Conservation (phyloP, 2,888 invertebrate species). For the Ophraella communa region DNA sequence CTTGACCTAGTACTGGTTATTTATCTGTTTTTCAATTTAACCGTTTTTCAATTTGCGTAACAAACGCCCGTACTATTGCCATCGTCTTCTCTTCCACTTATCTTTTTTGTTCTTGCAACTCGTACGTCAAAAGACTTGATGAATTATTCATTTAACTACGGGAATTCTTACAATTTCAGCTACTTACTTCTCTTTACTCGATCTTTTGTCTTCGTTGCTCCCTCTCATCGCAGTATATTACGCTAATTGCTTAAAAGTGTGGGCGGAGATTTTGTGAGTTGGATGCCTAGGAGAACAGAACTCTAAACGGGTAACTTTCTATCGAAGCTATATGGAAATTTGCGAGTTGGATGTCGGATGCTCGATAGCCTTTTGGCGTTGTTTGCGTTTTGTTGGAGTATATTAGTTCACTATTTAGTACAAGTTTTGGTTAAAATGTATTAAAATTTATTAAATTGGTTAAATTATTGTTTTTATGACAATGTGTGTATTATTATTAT, state of each 20-base stretch:
- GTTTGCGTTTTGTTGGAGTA: background rate
- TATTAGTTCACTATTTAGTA: no score
- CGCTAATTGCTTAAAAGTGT: slow-evolving; percentile 48
- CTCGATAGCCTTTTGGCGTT: background rate
- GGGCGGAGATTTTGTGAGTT: slow-evolving; percentile 11
- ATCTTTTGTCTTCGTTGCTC: slow-evolving; percentile 4
- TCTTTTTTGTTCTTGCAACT: slow-evolving; percentile 46
- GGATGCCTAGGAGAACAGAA: slow-evolving; percentile 15
- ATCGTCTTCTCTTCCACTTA: slow-evolving; percentile 4
- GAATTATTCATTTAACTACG: slow-evolving; percentile 58
- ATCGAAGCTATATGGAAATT: background rate
- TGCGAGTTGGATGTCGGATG: background rate
- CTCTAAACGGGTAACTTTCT: background rate
- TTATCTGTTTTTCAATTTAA: background rate
- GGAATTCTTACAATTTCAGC: slow-evolving; percentile 56
- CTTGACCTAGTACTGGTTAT: no score
- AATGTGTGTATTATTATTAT: no score
- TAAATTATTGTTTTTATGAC: no score
- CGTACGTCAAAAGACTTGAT: slow-evolving; percentile 54
- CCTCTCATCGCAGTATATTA: slow-evolving; percentile 38
- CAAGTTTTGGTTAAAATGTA: background rate
- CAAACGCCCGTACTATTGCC: slow-evolving; percentile 9
- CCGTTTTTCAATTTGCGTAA: slow-evolving; percentile 1
- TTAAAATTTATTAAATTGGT: background rate
- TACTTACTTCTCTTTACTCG: slow-evolving; percentile 42